Evolutionary conservation across 2,888 invertebrate genomes (phyloP), one percentile per base, ranked within the genome.

Genomic region (Calliopum simillimum): DNA sequence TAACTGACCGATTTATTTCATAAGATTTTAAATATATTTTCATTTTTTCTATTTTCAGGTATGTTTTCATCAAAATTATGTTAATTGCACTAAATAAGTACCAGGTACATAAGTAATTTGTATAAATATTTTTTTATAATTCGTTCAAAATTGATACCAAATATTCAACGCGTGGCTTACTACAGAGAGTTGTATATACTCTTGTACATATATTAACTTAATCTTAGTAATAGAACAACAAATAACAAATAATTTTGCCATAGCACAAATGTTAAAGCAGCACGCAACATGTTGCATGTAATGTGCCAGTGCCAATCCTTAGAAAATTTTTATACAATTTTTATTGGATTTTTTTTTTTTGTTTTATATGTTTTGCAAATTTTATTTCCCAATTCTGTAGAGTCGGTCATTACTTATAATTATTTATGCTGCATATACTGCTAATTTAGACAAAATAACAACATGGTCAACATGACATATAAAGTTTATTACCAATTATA

Each of bases 371-470:
- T 41, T 41, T 53, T 23, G 53, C 21, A 33, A 33, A 8, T 33
- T 33, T 33, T 33, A 56, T 63, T 46, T 69, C n/a, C 51, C 25
- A 58, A 25, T 55, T 41, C 44, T 67, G 63, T 69, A 16, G 56
- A 67, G 58, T 64, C n/a, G n/a, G n/a, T n/a, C 71, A 74, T 74
- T 70, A 74, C 16, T 53, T 53, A 53, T 53, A 59, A 59, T 16
- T 59, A 59, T 59, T 59, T 41, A 41, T 59, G 59, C 6, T 59
- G 5, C 33, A 33, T 41, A 13, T 41, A 13, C 16, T 2, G 41
- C 59, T 33, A 12, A 59, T 58, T 58, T 58, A 33, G 4, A 21
- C 25, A 58, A 58, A 59, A 59, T 16, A 19, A 41, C 59, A 41
- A 41, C 33, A 58, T 8, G 33, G 33, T 8, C 33, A n/a, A n/a